These are phyloP conservation scores for Aradus depressus DNA, from an alignment of 2,888 invertebrate species.

Conservation along the genomic window DNA sequence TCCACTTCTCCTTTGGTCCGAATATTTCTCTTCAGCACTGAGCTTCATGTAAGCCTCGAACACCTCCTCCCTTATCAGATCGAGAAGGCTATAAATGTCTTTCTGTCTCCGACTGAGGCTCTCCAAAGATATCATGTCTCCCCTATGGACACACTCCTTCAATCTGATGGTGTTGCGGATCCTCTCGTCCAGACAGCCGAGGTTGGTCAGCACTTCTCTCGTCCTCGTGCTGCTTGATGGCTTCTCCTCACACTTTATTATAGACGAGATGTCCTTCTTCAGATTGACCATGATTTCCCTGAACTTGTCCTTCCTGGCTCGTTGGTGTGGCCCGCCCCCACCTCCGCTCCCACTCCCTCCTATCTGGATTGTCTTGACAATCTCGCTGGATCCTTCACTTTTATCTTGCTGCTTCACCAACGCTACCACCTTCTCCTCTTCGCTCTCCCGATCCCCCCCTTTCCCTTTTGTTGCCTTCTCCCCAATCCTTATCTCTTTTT, in stretches of 20 bases:
- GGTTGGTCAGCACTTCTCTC: too few relatives aligned
- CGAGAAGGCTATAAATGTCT: slow-evolving; percentile 1
- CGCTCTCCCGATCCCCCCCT: too few relatives aligned
- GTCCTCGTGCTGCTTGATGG: background rate
- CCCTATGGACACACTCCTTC: background rate
- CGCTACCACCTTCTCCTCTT: too few relatives aligned
- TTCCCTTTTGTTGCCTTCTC: too few relatives aligned
- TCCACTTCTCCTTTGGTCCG: slow-evolving; percentile 1
- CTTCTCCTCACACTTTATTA: slow-evolving; percentile 7
- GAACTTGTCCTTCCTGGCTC: too few relatives aligned
- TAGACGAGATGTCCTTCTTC: slow-evolving; percentile 5
- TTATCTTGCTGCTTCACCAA: too few relatives aligned
- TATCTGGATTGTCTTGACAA: too few relatives aligned
- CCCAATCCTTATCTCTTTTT: too few relatives aligned
- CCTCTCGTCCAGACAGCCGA: too few relatives aligned
- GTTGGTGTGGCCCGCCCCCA: too few relatives aligned
- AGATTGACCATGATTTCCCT: slow-evolving; percentile 2
- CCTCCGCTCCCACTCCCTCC: too few relatives aligned
- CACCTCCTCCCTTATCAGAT: slow-evolving; percentile 7
- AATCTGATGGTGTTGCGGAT: background rate
- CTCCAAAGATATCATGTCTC: slow-evolving; percentile 5
- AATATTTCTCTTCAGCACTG: slow-evolving; percentile 3
- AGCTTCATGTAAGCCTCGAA: slow-evolving; percentile 9
- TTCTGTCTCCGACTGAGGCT: background rate
- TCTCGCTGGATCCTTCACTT: too few relatives aligned